Percentiles rank a stretch among this genome's conserved stretches.
Conservation (phyloP, 2,113 vertebrate genomes). For the Pitta sordida region DNA sequence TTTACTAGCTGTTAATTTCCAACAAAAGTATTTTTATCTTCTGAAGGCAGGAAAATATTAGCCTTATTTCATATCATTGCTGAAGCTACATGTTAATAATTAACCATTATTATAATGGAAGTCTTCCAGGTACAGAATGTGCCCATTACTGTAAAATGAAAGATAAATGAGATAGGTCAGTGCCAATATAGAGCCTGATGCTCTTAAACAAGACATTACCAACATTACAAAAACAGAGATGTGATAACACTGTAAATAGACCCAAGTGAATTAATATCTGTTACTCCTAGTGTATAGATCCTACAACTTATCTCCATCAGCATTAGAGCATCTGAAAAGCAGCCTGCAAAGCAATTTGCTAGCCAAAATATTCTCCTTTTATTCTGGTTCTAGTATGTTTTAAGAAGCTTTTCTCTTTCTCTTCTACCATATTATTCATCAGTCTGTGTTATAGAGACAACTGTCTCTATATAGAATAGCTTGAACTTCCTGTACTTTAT, state of each 20-base stretch:
- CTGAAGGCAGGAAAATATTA: slow-evolving; percentile 10
- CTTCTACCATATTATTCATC: background rate
- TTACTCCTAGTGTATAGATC: background rate
- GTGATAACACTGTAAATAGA: background rate
- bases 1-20: background rate
- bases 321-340: background rate
- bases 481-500: background rate
- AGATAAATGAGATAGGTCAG: background rate
- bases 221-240: background rate
- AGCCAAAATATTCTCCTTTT: background rate
- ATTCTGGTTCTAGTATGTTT: background rate
- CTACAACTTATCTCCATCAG: background rate
- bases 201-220: background rate
- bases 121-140: background rate
- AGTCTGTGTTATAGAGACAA: background rate
- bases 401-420: background rate
- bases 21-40: slow-evolving; percentile 19
- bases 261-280: background rate
- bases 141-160: background rate
- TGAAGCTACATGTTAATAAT: slow-evolving; percentile 21
- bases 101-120: slow-evolving; percentile 12
- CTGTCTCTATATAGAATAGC: background rate
- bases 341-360: background rate
- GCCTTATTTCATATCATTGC: slow-evolving; percentile 20
- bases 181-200: background rate